These are phyloP conservation scores for Pseudochromis fuscus DNA, from an alignment of 2,797 vertebrate species.

Conservation along the genomic window DNA sequence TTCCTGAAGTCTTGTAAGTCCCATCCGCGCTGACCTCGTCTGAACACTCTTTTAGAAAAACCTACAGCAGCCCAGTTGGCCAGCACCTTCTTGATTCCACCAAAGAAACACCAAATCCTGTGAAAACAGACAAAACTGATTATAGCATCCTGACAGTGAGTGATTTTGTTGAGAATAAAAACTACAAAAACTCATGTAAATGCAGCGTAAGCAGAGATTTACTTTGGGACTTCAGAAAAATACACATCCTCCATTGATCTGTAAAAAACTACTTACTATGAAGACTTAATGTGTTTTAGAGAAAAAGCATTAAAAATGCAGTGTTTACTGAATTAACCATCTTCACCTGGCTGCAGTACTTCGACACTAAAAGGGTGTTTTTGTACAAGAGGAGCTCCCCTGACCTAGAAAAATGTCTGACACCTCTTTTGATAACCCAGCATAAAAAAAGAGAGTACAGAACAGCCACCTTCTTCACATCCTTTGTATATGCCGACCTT, in stretches of 20 bases:
- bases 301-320: conserved; percentile 39
- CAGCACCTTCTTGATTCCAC: conserved; percentile 47
- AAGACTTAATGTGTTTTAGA: conserved; percentile 9
- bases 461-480: conserved; percentile 59
- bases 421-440: conserved; percentile 74
- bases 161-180: not conserved
- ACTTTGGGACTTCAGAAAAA: not conserved
- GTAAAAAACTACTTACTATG: not conserved
- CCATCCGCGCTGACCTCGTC: conserved; percentile 78
- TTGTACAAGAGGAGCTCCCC: conserved; percentile 59
- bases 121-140: conserved; percentile 40
- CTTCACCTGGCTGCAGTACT: conserved; percentile 46
- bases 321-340: conserved; percentile 39
- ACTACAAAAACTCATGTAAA: not conserved
- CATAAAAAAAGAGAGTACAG: conserved; percentile 49
- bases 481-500: conserved; percentile 33
- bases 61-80: conserved; percentile 43
- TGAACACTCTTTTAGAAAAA: conserved; percentile 59
- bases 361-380: conserved; percentile 57
- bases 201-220: too few relatives aligned
- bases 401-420: conserved; percentile 82
- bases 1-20: conserved; percentile 77
- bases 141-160: not conserved
- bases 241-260: not conserved
- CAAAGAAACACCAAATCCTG: conserved; percentile 73